Evolutionary conservation across 53 echinoderm and acorn worm species (phyloP), one percentile per base, ranked within the genome.

Genomic region (Zoroaster sp.): DNA sequence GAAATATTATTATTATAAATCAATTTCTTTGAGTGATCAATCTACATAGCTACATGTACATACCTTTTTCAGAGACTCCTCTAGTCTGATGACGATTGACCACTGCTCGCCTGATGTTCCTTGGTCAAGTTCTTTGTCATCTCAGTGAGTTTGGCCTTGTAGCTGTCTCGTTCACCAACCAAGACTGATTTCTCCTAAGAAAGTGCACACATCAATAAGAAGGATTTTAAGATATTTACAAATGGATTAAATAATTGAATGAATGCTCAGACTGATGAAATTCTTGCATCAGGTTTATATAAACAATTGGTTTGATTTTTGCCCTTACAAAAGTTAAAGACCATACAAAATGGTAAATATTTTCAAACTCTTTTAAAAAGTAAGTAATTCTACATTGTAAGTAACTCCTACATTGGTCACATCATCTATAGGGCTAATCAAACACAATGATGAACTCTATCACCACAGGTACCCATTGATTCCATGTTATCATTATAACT

Each of bases 21-120:
- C n/a, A n/a, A n/a, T n/a, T n/a, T n/a, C n/a, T n/a, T n/a, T n/a
- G n/a, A n/a, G n/a, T n/a, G n/a, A n/a, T n/a, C n/a, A n/a, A n/a
- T n/a, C n/a, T n/a, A n/a, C n/a, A n/a, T 34, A 32, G 9, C 14
- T 35, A 18, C 5, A 17, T 20, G 23, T 39, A 3, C 65, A 30
- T 74, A 95, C 97, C 92, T 95, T 97, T 88, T 97, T 95, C 15
- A 97, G 86, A 40, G 95, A 92, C 46, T 89, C 40, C 43, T 97
- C 95, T 42, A 97, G 76, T 74, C 92, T 97, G 30, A 74, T 34
- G 13, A 95, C 90, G 13, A 95, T 40, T 12, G 88, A 68, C 34
- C 90, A 93, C 66, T 97, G 97, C 10, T 30, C 4, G 45, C 69
- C 67, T 87, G 68, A 7, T 78, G 71, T 55, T 95, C 92, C 42